These are phyloP conservation scores for Chloropsis hardwickii DNA, from an alignment of 2,113 vertebrate species.

Conservation along the genomic window DNA sequence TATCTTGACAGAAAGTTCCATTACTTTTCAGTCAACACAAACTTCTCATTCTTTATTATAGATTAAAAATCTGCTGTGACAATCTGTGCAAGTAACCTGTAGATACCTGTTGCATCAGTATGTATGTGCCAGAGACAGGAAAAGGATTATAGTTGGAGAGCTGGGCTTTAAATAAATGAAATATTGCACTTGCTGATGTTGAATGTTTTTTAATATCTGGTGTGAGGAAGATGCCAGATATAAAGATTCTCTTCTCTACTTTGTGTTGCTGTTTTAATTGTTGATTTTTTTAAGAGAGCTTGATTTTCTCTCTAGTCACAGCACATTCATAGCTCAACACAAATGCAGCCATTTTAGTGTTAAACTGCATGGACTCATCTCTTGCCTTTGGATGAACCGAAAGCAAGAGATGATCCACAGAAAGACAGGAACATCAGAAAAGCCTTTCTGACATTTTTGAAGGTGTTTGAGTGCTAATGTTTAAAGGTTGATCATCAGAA, in stretches of 20 bases:
- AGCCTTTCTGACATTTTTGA: background rate
- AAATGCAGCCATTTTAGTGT: background rate
- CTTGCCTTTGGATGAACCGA: background rate
- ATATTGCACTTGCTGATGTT: background rate
- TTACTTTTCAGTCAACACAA: slow-evolving; percentile 68
- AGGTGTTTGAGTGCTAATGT: background rate
- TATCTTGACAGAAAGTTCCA: slow-evolving; percentile 85
- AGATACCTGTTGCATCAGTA: slow-evolving; percentile 32
- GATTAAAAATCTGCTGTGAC: slow-evolving; percentile 61
- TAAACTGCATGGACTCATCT: background rate
- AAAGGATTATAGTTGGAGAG: slow-evolving; percentile 9
- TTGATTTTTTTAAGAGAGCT: background rate
- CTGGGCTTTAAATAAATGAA: slow-evolving; percentile 27
- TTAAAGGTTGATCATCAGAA: background rate
- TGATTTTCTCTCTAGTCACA: background rate
- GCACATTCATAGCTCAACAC: background rate
- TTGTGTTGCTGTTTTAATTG: background rate
- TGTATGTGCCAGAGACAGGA: background rate
- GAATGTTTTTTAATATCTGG: background rate
- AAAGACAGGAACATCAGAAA: background rate
- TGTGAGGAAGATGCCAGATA: background rate
- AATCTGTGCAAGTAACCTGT: slow-evolving; percentile 40
- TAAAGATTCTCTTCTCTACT: background rate
- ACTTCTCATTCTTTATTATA: slow-evolving; percentile 65
- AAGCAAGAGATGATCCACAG: background rate